phyloP scores from a whole-genome alignment of 2,113 vertebrate species.

The Todiramphus chloris region DNA sequence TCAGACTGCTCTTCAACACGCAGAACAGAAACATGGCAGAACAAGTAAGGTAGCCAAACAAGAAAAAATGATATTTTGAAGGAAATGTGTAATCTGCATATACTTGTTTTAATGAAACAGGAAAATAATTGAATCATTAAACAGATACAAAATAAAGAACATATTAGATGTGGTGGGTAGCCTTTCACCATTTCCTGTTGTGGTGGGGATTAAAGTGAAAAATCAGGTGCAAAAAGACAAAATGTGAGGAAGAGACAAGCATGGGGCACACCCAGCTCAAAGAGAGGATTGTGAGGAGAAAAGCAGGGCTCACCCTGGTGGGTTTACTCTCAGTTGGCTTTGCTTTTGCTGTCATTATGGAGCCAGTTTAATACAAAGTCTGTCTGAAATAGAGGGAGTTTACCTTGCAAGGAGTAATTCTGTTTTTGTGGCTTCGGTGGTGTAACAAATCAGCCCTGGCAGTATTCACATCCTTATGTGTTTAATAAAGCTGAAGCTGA shows the following conservation, averaged over 20 bases:
- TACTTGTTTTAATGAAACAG: not conserved
- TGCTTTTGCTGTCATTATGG: not conserved
- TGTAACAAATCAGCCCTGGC: not conserved
- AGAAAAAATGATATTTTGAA: not conserved
- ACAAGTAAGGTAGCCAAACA: not conserved
- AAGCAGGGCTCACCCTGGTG: not conserved
- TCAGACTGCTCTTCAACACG: not conserved
- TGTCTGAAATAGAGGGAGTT: not conserved
- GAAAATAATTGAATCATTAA: not conserved
- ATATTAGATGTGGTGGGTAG: not conserved
- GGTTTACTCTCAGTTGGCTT: not conserved
- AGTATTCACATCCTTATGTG: not conserved
- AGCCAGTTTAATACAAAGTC: not conserved
- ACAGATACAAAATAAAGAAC: not conserved
- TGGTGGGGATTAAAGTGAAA: conserved; percentile 15
- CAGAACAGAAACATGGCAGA: not conserved
- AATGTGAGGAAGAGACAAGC: not conserved
- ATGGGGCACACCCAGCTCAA: not conserved
- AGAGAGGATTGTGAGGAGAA: not conserved
- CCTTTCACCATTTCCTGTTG: conserved; percentile 42
- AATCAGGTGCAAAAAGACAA: not conserved
- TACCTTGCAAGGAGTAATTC: not conserved
- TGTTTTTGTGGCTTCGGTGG: not conserved
- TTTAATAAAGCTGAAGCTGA: not conserved
- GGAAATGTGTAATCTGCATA: not conserved